A percentile compares a stretch with the other conserved stretches of the same genome.
Conservation (phyloP, 2,888 invertebrate genomes). For the Prosopocoilus inquinatus region DNA sequence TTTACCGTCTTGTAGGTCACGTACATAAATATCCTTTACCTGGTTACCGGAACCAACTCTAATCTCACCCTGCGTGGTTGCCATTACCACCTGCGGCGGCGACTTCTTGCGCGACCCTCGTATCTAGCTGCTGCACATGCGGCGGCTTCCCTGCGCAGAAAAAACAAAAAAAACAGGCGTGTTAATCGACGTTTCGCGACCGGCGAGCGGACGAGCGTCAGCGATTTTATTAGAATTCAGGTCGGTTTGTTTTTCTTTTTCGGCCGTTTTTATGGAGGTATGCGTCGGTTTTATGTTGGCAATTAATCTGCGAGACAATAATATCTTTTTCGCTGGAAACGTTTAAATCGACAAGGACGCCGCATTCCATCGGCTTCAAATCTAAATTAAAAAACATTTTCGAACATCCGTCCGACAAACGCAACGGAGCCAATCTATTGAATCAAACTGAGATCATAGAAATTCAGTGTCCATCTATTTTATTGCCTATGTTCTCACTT, state of each 20-base stretch:
- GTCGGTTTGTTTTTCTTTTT: slow-evolving; percentile 1
- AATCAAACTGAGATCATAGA: no score
- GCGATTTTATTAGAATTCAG: background rate
- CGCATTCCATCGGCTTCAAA: no score
- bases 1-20: slow-evolving; percentile 43
- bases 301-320: no score
- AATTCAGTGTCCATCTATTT: no score
- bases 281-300: no score
- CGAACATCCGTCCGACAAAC: no score
- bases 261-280: background rate
- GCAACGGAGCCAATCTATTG: no score
- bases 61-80: slow-evolving; percentile 74
- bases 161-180: background rate
- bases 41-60: slow-evolving; percentile 76
- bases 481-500: no score
- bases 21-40: slow-evolving; percentile 68
- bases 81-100: slow-evolving; percentile 42
- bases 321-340: no score
- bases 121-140: background rate
- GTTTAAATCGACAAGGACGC: no score
- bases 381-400: no score
- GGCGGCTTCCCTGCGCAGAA: background rate
- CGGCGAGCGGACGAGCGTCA: slow-evolving; percentile 1
- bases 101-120: background rate
- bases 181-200: no score